Base-by-base conservation (phyloP, 2,888 invertebrate species). In the Troilus luridus region DNA sequence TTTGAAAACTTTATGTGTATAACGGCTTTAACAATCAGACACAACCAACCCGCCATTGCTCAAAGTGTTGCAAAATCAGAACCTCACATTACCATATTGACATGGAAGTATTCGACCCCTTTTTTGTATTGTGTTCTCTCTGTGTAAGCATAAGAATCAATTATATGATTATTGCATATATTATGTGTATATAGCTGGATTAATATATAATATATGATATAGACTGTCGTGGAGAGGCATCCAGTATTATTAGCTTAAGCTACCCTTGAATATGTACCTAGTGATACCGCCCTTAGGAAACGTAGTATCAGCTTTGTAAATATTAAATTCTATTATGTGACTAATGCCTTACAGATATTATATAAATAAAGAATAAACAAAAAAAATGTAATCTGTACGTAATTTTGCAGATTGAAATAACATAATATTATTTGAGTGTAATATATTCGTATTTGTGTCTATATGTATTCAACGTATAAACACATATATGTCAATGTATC, bases 201-300 rank as follows among this genome's bases (percentile, higher is more conserved):
- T 77, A 58, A 90, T 72, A 90, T 72, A 72, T 64, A 19, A 41
- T 77, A 41, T 77, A 85, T 85, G 56, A 56, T 85, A 85, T 85
- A 85, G 85, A 85, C 85, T 85, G 85, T 85, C n/a, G 56, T 56
- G 85, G 56, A 58, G 89, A 89, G 89, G 54, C 60, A 89, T 64
- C 62, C 89, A 89, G 89, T 89, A 89, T 89, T 89, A 89, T 89
- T 89, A 89, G 89, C 89, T 89, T 89, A 89, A 89, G 89, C 62
- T 41, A 60, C 60, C 62, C 64, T 64, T 85, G 85, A 58, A 85
- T 85, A 85, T 85, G 85, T 85, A 85, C 85, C 85, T 85, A 85
- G 85, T 85, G 85, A 85, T 85, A 85, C 54, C 54, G 85, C 85
- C 85, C 85, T 85, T 85, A 85, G 85, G 12, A 77, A 41, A 56